Conservation (phyloP, 2,797 vertebrate genomes). For the Percopsis omiscomaycus region DNA sequence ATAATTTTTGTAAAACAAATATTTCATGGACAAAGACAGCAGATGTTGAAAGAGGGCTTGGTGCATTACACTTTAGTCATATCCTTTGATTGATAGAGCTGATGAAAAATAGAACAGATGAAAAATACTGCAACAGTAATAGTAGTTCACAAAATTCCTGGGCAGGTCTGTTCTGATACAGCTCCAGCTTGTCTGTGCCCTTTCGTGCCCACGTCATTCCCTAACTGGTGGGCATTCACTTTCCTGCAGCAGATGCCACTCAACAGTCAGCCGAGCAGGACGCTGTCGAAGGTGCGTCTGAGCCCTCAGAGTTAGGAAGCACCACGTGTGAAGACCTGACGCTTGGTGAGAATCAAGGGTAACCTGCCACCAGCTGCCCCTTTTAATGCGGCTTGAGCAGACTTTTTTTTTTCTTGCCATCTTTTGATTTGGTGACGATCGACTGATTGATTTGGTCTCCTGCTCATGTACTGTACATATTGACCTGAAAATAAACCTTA, state of each 20-base stretch:
- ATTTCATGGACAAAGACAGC: too few species aligned
- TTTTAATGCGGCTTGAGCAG: conserved; percentile 30
- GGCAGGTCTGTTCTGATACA: neutral
- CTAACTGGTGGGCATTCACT: conserved; percentile 30
- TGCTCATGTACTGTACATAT: neutral
- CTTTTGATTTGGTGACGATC: conserved; percentile 7
- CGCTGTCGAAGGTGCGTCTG: conserved; percentile 25
- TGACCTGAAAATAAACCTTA: conserved; percentile 8
- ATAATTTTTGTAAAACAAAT: too few species aligned
- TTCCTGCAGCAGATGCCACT: conserved; percentile 42
- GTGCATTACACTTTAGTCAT: too few species aligned
- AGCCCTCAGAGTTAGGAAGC: conserved; percentile 38
- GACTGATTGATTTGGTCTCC: conserved; percentile 3
- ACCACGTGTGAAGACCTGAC: conserved; percentile 37
- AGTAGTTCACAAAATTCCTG: neutral
- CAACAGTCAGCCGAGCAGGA: conserved; percentile 22
- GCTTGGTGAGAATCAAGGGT: conserved; percentile 40
- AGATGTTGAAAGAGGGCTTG: too few species aligned
- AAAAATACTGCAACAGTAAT: too few species aligned
- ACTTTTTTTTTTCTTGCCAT: conserved; percentile 4
- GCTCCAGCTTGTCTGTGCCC: neutral
- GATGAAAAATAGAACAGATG: neutral
- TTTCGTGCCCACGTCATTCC: too few species aligned
- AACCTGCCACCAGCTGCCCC: conserved; percentile 13
- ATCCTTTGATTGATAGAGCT: neutral